Evolutionary conservation across 2,113 vertebrate genomes (phyloP).

Genomic region (Strix aluco): DNA sequence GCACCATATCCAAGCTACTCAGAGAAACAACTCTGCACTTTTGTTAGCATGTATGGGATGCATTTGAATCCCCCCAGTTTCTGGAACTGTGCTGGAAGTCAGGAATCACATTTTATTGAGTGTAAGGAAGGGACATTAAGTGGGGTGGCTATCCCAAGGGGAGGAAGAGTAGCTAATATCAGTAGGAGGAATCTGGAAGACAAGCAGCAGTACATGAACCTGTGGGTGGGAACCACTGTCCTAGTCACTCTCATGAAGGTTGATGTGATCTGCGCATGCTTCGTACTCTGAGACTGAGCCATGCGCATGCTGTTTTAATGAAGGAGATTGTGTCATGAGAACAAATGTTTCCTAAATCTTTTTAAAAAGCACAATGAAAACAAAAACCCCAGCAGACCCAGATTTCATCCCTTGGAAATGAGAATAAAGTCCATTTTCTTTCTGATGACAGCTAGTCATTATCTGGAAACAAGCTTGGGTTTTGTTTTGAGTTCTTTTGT

Average conservation of each 20-base stretch:
- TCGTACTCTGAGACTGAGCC: background rate
- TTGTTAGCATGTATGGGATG: background rate
- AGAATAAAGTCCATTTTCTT: background rate
- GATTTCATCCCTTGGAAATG: slow-evolving; percentile 10
- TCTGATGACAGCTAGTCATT: background rate
- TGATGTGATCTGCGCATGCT: slow-evolving; percentile 34
- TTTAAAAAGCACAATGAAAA: background rate
- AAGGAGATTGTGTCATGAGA: background rate
- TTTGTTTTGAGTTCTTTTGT: background rate
- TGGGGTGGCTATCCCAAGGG: background rate
- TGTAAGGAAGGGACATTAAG: background rate
- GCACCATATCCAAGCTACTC: background rate
- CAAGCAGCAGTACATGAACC: background rate
- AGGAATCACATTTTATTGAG: background rate
- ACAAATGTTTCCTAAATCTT: background rate
- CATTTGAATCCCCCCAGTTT: background rate
- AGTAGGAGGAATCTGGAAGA: background rate
- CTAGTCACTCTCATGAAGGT: slow-evolving; percentile 12
- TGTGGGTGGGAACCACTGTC: slow-evolving; percentile 62
- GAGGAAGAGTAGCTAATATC: background rate
- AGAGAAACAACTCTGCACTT: background rate
- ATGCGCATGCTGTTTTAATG: slow-evolving; percentile 21
- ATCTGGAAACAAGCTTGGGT: slow-evolving; percentile 43
- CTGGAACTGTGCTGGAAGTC: background rate
- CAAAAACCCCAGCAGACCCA: slow-evolving; percentile 49